Conservation (phyloP, 1,140 invertebrate genomes). For the Drosophila pseudoobscura region DNA sequence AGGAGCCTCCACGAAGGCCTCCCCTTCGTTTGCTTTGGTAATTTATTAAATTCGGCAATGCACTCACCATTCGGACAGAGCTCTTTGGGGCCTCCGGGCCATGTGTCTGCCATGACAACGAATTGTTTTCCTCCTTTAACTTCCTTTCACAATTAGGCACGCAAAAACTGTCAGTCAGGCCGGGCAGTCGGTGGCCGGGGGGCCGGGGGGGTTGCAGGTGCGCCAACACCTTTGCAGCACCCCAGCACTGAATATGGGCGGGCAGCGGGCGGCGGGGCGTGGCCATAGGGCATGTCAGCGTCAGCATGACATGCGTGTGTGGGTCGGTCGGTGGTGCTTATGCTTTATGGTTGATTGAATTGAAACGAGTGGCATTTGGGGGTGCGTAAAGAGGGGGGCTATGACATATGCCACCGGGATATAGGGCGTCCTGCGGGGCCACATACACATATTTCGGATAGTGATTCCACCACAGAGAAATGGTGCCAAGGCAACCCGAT, state of each 20-base stretch:
- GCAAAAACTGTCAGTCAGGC: conserved; percentile 44
- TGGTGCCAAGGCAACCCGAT: too few relatives aligned
- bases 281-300: conserved; percentile 45
- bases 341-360: conserved; percentile 71
- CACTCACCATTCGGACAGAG: neutral
- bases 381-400: neutral
- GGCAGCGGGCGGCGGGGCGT: conserved; percentile 5
- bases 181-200: conserved; percentile 5
- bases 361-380: conserved; percentile 45
- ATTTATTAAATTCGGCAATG: conserved; percentile 33
- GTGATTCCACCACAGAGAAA: conserved; percentile 9
- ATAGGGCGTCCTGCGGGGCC: neutral
- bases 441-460: neutral
- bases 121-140: conserved; percentile 37
- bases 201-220: conserved; percentile 38
- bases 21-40: neutral
- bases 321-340: conserved; percentile 23
- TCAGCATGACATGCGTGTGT: conserved; percentile 47
- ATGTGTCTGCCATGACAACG: conserved; percentile 30
- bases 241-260: neutral
- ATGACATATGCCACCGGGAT: neutral
- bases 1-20: neutral
- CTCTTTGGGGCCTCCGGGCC: conserved; percentile 1
- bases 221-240: neutral
- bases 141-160: conserved; percentile 69